Evolutionary conservation across 2,888 invertebrate species (phyloP).

Genomic region (Eristalis pertinax): DNA sequence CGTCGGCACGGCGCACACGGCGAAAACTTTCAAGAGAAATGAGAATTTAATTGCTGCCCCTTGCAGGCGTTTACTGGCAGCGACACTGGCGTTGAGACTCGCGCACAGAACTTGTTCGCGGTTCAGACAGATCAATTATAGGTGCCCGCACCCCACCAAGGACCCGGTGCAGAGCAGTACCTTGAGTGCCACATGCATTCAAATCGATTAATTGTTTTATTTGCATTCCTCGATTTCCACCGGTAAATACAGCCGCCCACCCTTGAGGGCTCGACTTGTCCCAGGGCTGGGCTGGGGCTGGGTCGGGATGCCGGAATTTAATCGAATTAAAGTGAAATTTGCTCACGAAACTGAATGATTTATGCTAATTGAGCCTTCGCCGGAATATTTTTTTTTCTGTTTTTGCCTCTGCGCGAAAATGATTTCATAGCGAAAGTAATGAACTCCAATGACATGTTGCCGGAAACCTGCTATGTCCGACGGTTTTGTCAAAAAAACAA

Average conservation of each 20-base stretch:
- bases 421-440: conserved; percentile 36
- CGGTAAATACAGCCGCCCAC: conserved; percentile 49
- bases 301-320: conserved; percentile 13
- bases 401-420: conserved; percentile 8
- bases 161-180: background rate
- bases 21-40: conserved; percentile 63
- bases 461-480: background rate
- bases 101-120: conserved; percentile 44
- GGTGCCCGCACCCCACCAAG: background rate
- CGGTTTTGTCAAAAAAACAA: background rate
- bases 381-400: conserved; percentile 24
- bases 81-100: conserved; percentile 11
- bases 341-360: conserved; percentile 60
- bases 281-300: background rate
- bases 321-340: conserved; percentile 68
- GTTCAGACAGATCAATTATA: conserved; percentile 68
- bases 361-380: conserved; percentile 59
- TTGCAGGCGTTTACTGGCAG: conserved; percentile 48
- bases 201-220: conserved; percentile 68
- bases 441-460: background rate
- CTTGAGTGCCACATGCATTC: conserved; percentile 39
- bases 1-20: background rate
- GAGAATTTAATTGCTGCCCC: conserved; percentile 67
- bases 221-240: conserved; percentile 64
- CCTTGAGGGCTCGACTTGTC: conserved; percentile 7